Evolutionary conservation across 2,888 invertebrate species (phyloP).

Genomic region (Ophraella communa): DNA sequence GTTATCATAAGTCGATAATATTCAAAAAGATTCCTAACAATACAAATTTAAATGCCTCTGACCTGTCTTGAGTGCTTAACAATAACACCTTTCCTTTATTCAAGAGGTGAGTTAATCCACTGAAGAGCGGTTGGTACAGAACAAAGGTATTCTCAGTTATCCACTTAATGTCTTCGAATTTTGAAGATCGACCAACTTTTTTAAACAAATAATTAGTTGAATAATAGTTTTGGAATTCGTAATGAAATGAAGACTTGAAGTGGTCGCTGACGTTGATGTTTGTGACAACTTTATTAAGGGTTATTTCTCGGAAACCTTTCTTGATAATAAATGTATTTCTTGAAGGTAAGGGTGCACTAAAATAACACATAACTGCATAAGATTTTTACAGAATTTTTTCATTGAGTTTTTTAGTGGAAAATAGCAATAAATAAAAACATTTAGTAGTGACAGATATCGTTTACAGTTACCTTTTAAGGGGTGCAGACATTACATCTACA

Average conservation of each 20-base stretch:
- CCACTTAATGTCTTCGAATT: constrained; percentile 51
- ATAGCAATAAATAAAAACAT: no score
- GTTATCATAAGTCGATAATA: constrained; percentile 34
- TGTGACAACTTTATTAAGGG: constrained; percentile 25
- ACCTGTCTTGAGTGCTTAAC: constrained; percentile 43
- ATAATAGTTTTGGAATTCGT: constrained; percentile 19
- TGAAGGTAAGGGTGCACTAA: no score
- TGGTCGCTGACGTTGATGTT: constrained; percentile 11
- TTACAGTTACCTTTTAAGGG: no score
- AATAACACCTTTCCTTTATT: constrained; percentile 42
- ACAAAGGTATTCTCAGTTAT: constrained; percentile 49
- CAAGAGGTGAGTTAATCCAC: constrained; percentile 53
- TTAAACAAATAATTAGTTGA: constrained; percentile 27
- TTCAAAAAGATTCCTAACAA: constrained; percentile 35
- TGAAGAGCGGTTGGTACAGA: constrained; percentile 28
- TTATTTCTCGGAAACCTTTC: neutral
- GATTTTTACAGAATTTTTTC: no score
- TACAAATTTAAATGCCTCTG: constrained; percentile 37
- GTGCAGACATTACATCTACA: no score
- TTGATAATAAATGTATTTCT: no score
- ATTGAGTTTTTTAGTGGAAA: no score
- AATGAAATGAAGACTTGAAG: constrained; percentile 16
- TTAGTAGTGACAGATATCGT: no score
- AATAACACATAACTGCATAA: no score
- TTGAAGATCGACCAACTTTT: constrained; percentile 22